Evolutionary conservation across 2,797 vertebrate species (phyloP), one percentile per base, ranked within the genome.

Genomic region (Esox lucius): DNA sequence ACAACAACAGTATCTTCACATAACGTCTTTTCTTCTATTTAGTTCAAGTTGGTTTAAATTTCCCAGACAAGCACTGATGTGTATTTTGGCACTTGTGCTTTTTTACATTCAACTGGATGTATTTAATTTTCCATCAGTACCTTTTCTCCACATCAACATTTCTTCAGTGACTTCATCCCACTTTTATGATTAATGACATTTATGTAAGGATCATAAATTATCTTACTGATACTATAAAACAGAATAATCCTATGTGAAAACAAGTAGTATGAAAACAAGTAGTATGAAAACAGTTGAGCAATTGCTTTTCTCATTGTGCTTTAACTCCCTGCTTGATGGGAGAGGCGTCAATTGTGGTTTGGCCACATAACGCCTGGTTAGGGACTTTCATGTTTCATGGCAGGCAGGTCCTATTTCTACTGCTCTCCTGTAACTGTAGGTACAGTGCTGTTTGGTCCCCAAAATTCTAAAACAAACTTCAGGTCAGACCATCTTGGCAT

Each of bases 401-500:
- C 49, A 4, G 49, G 1, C 16, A 33, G 15, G 35, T 68, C 33
- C 35, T 42, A n/a, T 19, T 39, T 35, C 35, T 22, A 67, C 17
- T 17, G 31, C 15, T 68, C 35, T 53, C 69, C 7, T 53, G 19
- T 70, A 3, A 7, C 17, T 26, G 26, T 19, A 42, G 7, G n/a
- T 68, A 42, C 66, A 12, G 51, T 42, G 33, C 49, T 7, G 9
- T 17, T 26, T 70, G 48, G 19, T 49, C 82, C 71, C 42, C 80
- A 81, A 85, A 83, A 84, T 88, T 89, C 84, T 87, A 86, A 85
- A 87, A 86, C 80, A 83, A 88, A 86, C 83, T 82, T 85, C 81
- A 59, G 51, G 19, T 15, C 11, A 39, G 51, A 59, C 53, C 1
- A 13, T 12, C 7, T 17, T 42, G 19, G 70, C 13, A 12, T 69